Base-by-base conservation (phyloP, 2,888 invertebrate genomes). In the Mythimna vitellina region DNA sequence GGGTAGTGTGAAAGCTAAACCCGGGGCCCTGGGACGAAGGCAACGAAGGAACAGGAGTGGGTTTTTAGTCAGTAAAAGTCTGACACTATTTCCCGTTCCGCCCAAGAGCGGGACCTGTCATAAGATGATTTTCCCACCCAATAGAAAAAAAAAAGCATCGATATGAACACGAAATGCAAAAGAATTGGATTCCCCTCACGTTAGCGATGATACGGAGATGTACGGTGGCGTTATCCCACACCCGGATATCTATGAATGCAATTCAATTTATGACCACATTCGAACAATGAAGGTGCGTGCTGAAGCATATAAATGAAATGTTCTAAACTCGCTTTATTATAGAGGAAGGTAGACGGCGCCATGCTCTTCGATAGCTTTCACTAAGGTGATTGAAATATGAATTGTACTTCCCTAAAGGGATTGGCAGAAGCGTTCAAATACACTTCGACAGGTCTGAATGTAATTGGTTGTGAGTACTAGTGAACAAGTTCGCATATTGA, bases 231-330 rank as follows among this genome's bases (percentile, higher is more conserved):
- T 58, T 54, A 51, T 65, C 42, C 53, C 1, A 58, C n/a, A 67
- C 69, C 78, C 74, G 69, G 66, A 80, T 64, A 62, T 68, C 64
- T 57, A 65, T 76, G 64, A 65, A 71, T 62, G 58, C 65, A 58
- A 66, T 69, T 64, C 22, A 70, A 78, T 82, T 78, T 79, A 74
- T 74, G 57, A 62, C 65, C 20, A 58, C 62, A 68, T 53, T 69
- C 53, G 67, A 78, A 82, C 80, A 79, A 74, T 70, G 58, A 69
- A 53, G 29, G 54, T 74, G 62, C 80, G 83, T 80, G 80, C 49
- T 74, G 80, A 58, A 67, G 83, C 74, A 80, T 80, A 80, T 67
- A 70, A 82, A 82, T 82, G 79, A 53, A 68, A 62, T 65, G 64
- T 46, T 80, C 69, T 70, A 74, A 70, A 65, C 57, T 49, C 35